Evolutionary conservation across 2,797 vertebrate genomes (phyloP).

Genomic region (Platyrinchus mystaceus): DNA sequence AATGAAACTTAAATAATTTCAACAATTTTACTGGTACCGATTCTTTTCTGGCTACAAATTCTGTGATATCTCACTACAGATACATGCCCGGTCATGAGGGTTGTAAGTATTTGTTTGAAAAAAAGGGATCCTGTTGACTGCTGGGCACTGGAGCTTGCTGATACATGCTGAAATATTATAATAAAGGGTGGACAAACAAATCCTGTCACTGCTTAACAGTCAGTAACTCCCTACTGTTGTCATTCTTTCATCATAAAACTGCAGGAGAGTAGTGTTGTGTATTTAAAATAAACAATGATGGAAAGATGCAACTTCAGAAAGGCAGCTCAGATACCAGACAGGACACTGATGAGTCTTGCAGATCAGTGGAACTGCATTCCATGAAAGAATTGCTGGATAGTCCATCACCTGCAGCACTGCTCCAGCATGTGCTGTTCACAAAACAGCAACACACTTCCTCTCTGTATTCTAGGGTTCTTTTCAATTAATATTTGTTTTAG

Average conservation of each 20-base stretch:
- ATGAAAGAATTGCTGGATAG: not conserved
- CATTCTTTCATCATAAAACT: not conserved
- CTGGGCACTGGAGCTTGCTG: not conserved
- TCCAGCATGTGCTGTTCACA: not conserved
- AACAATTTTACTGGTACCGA: not conserved
- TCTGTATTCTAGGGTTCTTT: not conserved
- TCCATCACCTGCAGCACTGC: not conserved
- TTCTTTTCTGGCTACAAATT: not conserved
- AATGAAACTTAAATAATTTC: not conserved
- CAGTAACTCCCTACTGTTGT: not conserved
- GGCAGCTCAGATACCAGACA: not conserved
- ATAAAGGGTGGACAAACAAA: not conserved
- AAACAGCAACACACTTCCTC: not conserved
- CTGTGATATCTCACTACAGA: not conserved
- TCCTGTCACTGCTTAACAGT: not conserved
- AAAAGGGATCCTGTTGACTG: not conserved
- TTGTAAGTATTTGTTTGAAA: not conserved
- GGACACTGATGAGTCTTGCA: rapidly evolving
- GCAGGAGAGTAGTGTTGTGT: not conserved
- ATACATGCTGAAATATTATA: not conserved
- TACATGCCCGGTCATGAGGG: rapidly evolving
- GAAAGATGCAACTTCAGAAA: not conserved
- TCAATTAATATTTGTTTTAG: slow-evolving; percentile 16
- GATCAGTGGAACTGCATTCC: not conserved
- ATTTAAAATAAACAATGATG: not conserved